A percentile compares a stretch with the other conserved stretches of the same genome.
Evolutionary conservation across 2,888 invertebrate species (phyloP).

Genomic region (Globia sparganii): DNA sequence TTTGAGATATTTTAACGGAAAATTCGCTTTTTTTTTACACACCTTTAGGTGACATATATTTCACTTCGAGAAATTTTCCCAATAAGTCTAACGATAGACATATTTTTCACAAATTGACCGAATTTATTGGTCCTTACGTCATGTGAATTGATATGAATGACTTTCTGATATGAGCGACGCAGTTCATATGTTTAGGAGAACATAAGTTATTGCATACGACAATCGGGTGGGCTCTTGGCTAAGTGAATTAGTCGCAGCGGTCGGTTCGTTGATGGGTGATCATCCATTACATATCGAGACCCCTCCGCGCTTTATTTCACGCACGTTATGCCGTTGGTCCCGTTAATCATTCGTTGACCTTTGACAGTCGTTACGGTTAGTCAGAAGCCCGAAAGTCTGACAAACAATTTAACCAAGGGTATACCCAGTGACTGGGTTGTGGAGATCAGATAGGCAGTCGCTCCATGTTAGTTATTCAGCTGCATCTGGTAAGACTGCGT

Average conservation of each 20-base stretch:
- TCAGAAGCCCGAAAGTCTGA: neutral
- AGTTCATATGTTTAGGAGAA: neutral
- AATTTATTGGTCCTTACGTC: slow-evolving; percentile 35
- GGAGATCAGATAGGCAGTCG: no score
- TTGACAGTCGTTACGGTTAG: neutral
- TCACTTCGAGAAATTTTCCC: slow-evolving; percentile 35
- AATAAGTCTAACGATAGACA: slow-evolving; percentile 10
- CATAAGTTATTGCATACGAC: neutral
- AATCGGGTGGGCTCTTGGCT: neutral
- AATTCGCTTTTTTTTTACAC: slow-evolving; percentile 33
- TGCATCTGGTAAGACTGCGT: no score
- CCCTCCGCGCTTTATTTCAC: neutral
- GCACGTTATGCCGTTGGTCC: neutral
- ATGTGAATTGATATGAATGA: slow-evolving; percentile 38
- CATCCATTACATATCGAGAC: neutral
- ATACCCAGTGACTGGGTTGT: no score
- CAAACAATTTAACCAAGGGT: neutral
- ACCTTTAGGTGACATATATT: slow-evolving; percentile 32
- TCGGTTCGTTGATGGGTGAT: neutral
- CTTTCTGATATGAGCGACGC: slow-evolving; percentile 9
- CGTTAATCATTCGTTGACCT: neutral
- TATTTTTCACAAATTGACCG: slow-evolving; percentile 56
- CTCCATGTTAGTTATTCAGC: no score
- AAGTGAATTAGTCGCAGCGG: no score
- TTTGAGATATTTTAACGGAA: slow-evolving; percentile 39